Percentiles rank a stretch among this genome's conserved stretches.
Evolutionary conservation across 2,113 vertebrate genomes (phyloP).

Genomic region (Struthio camelus): DNA sequence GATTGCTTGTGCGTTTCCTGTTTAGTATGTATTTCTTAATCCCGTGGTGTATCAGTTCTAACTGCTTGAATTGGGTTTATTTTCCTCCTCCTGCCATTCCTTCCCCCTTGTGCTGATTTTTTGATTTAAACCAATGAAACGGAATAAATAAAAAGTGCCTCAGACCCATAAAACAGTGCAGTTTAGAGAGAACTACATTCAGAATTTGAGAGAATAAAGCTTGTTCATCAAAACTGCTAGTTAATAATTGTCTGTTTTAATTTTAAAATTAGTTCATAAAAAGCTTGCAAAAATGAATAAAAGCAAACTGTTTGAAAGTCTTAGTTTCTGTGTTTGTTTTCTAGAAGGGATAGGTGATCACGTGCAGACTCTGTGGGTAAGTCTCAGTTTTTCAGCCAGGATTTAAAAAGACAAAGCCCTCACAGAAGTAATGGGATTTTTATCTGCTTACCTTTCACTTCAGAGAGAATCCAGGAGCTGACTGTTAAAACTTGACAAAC

Average conservation of each 20-base stretch:
- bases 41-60: neutral
- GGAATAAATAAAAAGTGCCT: neutral
- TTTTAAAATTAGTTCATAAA: neutral
- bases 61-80: neutral
- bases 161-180: neutral
- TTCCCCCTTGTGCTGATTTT: neutral
- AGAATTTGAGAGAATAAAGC: neutral
- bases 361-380: neutral
- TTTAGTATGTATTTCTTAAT: neutral
- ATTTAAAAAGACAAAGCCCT: neutral
- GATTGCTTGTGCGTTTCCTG: neutral
- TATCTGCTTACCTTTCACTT: neutral
- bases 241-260: neutral
- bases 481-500: neutral
- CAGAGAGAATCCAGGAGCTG: neutral
- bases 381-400: neutral
- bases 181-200: neutral
- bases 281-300: neutral
- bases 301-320: neutral
- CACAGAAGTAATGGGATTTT: neutral
- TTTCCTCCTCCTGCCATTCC: neutral
- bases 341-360: rapidly evolving
- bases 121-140: neutral
- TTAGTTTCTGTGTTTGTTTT: neutral
- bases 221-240: neutral